Conservation (phyloP, 1,140 invertebrate species). For the Hesperophylax magnus region DNA sequence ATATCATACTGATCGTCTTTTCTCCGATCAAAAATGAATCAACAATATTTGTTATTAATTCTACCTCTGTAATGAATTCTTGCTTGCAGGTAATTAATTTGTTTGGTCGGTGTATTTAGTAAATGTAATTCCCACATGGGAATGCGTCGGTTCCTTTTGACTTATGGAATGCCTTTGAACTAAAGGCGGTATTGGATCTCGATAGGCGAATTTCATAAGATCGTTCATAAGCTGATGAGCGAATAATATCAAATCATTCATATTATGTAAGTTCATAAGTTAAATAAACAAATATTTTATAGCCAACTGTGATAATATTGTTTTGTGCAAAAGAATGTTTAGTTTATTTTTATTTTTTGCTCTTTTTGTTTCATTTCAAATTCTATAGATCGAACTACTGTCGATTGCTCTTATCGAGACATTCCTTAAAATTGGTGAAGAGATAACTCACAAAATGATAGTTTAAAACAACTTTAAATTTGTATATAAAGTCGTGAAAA, state of each 20-base stretch:
- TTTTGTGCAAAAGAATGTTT: too few species aligned
- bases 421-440: too few species aligned
- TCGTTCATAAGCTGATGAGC: background rate
- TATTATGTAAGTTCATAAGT: conserved; percentile 27
- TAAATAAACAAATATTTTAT: background rate
- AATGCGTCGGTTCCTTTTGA: conserved; percentile 19
- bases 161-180: conserved; percentile 2
- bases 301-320: too few species aligned
- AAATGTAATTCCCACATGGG: conserved; percentile 17
- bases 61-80: conserved; percentile 10
- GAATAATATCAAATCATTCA: background rate
- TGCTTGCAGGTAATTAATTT: conserved; percentile 14
- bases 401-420: too few species aligned
- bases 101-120: conserved; percentile 14
- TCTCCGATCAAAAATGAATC: conserved; percentile 9
- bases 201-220: conserved; percentile 17
- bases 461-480: too few species aligned
- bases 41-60: background rate
- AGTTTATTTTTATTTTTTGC: too few species aligned
- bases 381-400: too few species aligned
- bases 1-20: background rate
- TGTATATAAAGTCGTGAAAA: too few species aligned
- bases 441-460: too few species aligned
- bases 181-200: conserved; percentile 33
- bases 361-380: too few species aligned